phyloP scores from a whole-genome alignment of 1,140 invertebrate genomes.

The Diprion similis region DNA sequence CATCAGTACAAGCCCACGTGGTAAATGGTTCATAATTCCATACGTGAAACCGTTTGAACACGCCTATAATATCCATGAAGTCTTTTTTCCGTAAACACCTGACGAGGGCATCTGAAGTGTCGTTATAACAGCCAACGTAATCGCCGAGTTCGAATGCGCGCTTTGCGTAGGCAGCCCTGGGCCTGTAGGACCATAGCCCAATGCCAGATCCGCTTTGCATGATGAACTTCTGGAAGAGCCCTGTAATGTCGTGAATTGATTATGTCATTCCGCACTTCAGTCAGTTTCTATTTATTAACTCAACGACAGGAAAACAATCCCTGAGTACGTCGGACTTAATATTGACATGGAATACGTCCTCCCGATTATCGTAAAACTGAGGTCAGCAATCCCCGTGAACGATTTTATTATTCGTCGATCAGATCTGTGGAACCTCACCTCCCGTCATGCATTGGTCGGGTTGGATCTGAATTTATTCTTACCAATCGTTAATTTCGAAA shows the following conservation, averaged over 20 bases:
- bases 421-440: too few species aligned
- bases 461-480: too few species aligned
- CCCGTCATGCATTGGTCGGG: too few species aligned
- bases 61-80: not conserved
- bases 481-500: too few species aligned
- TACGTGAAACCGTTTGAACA: too few species aligned
- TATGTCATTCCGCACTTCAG: not conserved
- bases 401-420: too few species aligned
- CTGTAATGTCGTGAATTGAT: not conserved
- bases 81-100: conserved; percentile 23
- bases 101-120: conserved; percentile 22
- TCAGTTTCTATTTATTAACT: too few species aligned
- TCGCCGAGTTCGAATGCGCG: not conserved
- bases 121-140: conserved; percentile 23
- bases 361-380: too few species aligned
- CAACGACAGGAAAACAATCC: not conserved
- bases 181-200: not conserved
- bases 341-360: too few species aligned
- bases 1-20: too few species aligned
- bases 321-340: not conserved
- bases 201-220: conserved; percentile 6
- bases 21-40: too few species aligned
- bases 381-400: too few species aligned
- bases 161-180: conserved; percentile 5
- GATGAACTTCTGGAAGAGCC: not conserved